Evolutionary conservation across 2,797 vertebrate genomes (phyloP).

Genomic region (Vespertilio murinus): DNA sequence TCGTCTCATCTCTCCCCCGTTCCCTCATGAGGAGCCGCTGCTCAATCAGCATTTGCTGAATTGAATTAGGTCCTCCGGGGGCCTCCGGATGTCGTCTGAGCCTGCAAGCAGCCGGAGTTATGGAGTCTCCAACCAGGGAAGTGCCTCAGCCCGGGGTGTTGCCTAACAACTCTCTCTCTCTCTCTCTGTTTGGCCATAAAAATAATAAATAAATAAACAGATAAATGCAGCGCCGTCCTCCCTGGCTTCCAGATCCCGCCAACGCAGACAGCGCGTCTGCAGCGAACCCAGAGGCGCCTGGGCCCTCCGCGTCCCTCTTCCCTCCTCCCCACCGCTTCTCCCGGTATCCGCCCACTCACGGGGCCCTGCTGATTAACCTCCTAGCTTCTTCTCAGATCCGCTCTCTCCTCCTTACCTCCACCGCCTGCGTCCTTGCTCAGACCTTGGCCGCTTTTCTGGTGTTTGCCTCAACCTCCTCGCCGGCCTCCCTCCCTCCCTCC

Average conservation of each 20-base stretch:
- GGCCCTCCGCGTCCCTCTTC: not conserved
- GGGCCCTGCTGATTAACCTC: not conserved
- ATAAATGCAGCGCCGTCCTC: not conserved
- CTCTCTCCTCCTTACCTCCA: not conserved
- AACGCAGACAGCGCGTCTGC: not conserved
- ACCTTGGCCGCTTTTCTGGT: not conserved
- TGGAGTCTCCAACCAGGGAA: not conserved
- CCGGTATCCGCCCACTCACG: not conserved
- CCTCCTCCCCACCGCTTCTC: not conserved
- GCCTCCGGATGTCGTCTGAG: not conserved
- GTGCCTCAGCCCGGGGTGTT: not conserved
- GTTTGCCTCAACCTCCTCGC: not conserved
- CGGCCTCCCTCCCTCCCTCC: not conserved
- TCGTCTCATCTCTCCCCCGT: not conserved
- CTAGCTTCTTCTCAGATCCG: not conserved
- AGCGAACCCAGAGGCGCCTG: not conserved
- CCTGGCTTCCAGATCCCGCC: not conserved
- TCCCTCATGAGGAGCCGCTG: conserved; percentile 4
- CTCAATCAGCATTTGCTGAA: conserved; percentile 55
- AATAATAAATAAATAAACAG: not conserved
- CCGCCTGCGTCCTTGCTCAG: not conserved
- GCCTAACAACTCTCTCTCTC: not conserved
- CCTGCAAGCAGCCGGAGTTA: conserved; percentile 5
- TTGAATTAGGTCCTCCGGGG: conserved; percentile 67
- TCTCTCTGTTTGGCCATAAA: not conserved